These are phyloP conservation scores for Agriotes lineatus DNA, from an alignment of 2,888 invertebrate genomes.

Conservation along the genomic window DNA sequence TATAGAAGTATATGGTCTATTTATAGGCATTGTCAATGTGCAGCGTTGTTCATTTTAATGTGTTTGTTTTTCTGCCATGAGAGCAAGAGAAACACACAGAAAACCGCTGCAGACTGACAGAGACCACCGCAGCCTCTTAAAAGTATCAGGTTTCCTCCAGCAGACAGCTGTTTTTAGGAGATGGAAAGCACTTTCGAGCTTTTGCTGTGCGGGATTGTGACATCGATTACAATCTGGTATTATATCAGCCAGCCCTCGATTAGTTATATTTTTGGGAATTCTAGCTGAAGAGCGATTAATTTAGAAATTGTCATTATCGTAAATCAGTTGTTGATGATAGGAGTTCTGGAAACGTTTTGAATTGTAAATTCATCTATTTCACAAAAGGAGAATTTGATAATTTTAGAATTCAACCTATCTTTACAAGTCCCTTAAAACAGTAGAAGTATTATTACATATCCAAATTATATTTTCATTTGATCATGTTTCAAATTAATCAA, in stretches of 20 bases:
- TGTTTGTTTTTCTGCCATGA: slow-evolving; percentile 66
- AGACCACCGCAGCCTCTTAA: slow-evolving; percentile 62
- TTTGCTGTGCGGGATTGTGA: slow-evolving; percentile 32
- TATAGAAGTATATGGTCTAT: slow-evolving; percentile 66
- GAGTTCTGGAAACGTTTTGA: not conserved
- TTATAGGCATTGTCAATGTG: slow-evolving; percentile 68
- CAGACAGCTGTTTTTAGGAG: slow-evolving; percentile 67
- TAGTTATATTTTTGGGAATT: not conserved
- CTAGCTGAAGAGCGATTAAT: not conserved
- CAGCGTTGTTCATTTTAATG: slow-evolving; percentile 68
- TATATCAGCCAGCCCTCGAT: not conserved
- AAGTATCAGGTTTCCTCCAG: slow-evolving; percentile 66
- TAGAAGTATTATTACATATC: too few species aligned
- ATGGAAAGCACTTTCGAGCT: slow-evolving; percentile 55
- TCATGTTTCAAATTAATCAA: too few species aligned
- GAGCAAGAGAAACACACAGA: slow-evolving; percentile 55
- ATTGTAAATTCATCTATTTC: too few species aligned
- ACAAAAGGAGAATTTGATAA: too few species aligned
- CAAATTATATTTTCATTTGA: too few species aligned
- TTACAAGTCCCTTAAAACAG: too few species aligned
- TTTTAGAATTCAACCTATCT: too few species aligned
- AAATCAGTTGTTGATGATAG: too few species aligned
- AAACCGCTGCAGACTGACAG: slow-evolving; percentile 36
- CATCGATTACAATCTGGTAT: slow-evolving; percentile 37
- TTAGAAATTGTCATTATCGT: too few species aligned